Base-by-base conservation (phyloP, 2,113 vertebrate genomes). In the Pterocles gutturalis region DNA sequence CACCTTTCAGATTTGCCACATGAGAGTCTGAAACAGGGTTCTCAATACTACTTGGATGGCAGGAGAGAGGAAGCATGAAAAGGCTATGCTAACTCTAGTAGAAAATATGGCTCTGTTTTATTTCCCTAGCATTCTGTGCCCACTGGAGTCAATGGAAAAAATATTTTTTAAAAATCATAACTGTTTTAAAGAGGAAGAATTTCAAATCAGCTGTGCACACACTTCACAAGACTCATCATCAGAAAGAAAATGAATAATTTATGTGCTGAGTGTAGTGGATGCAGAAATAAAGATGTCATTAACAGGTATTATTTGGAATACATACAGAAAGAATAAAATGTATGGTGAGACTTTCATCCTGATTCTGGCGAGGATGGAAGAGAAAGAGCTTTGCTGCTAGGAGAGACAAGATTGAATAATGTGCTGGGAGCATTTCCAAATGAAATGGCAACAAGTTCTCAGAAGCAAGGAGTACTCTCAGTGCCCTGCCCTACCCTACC, bases 401-500 rank as follows among this genome's bases (percentile, higher is more conserved):
- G 29, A 31, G 12, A 41, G 24, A 2, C 0, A 20, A 84, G 19
- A n/a, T 7, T 13, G 26, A 55, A 20, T 38, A 41, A n/a, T 11
- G 20, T 6, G 3, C 15, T 34, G 12, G 3, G 3, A 83, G 5
- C 3, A 7, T 41, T 92, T 90, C 54, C 15, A 69, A n/a, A 31
- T 5, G 8, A 28, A 57, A 21, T 36, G 3, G 6, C 28, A 25
- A 41, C 28, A 41, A 18, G 10, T 5, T 48, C 13, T 66, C 57
- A 49, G 24, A 64, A 84, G 51, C 11, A 20, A 41, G 25, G 10
- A 65, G 2, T 7, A 7, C 34, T 55, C n/a, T 6, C 2, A 46
- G 1, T 5, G 7, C 6, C 7, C 8, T 53, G 3, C 5, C 15
- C 36, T 33, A 1, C 5, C 15, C 36, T 33, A 1, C 6, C 9